Conservation (phyloP, 2,797 vertebrate genomes). For the Argentina silus region DNA sequence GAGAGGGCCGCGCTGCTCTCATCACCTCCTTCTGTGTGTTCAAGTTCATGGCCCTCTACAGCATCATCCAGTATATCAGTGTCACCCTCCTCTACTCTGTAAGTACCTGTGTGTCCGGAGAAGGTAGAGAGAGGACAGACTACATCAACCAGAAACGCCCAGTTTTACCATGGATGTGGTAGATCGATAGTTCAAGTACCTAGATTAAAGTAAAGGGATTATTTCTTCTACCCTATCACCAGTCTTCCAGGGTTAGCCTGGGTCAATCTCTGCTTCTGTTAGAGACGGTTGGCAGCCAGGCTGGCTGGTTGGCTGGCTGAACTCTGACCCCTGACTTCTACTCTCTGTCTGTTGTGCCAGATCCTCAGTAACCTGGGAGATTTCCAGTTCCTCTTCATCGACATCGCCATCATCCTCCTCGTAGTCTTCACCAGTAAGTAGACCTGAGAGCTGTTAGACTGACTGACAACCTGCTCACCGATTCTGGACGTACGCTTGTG, state of each 20-base stretch:
- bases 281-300: too few species aligned
- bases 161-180: too few species aligned
- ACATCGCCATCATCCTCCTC: slow-evolving; percentile 94
- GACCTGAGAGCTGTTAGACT: background rate
- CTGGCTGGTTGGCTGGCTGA: too few species aligned
- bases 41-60: slow-evolving; percentile 99
- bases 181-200: too few species aligned
- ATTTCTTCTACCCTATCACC: background rate
- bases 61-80: slow-evolving; percentile 98
- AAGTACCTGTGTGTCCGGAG: slow-evolving; percentile 56
- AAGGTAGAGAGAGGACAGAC: too few species aligned
- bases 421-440: slow-evolving; percentile 98
- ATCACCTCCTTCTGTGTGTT: slow-evolving; percentile 99
- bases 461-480: background rate
- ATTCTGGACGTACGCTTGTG: too few species aligned
- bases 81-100: slow-evolving; percentile 97
- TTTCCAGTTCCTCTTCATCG: slow-evolving; percentile 98
- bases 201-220: too few species aligned
- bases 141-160: too few species aligned
- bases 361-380: slow-evolving; percentile 96
- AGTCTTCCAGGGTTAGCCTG: too few species aligned
- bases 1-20: slow-evolving; percentile 96
- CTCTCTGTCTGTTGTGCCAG: slow-evolving; percentile 62
- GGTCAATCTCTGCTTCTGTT: too few species aligned
- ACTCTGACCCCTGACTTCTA: slow-evolving; percentile 8